A percentile compares a stretch with the other conserved stretches of the same genome.
Evolutionary conservation across 2,113 vertebrate genomes (phyloP).

Genomic region (Corynorhinus townsendii): DNA sequence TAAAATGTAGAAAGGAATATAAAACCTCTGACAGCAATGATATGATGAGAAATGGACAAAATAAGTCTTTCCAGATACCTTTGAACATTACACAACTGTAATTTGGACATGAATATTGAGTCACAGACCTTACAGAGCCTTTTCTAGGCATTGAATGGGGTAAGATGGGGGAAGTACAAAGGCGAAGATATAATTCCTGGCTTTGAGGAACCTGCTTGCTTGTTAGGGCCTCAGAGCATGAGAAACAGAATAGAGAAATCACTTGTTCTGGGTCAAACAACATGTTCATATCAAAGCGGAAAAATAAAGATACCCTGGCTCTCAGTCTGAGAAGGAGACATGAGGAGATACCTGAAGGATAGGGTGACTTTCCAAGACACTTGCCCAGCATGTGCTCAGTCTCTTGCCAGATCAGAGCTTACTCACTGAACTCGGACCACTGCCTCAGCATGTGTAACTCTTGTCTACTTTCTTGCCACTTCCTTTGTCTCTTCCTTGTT

Average conservation of each 20-base stretch:
- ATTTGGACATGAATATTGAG: neutral
- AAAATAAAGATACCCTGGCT: slow-evolving; percentile 15
- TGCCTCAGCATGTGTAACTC: neutral
- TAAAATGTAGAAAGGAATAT: neutral
- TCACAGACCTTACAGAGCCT: neutral
- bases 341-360: neutral
- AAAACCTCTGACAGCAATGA: neutral
- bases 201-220: neutral
- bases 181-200: neutral
- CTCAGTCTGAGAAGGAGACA: neutral
- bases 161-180: neutral
- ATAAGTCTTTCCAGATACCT: neutral
- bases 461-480: neutral
- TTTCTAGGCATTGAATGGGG: neutral
- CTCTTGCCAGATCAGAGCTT: neutral
- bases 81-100: neutral
- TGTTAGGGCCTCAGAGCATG: neutral
- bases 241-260: neutral
- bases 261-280: neutral
- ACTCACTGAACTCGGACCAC: neutral
- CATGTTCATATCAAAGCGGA: neutral
- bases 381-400: neutral
- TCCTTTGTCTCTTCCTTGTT: neutral
- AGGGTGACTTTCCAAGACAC: neutral
- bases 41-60: neutral